Conservation (phyloP, 2,113 vertebrate species). For the Mungos mungo region DNA sequence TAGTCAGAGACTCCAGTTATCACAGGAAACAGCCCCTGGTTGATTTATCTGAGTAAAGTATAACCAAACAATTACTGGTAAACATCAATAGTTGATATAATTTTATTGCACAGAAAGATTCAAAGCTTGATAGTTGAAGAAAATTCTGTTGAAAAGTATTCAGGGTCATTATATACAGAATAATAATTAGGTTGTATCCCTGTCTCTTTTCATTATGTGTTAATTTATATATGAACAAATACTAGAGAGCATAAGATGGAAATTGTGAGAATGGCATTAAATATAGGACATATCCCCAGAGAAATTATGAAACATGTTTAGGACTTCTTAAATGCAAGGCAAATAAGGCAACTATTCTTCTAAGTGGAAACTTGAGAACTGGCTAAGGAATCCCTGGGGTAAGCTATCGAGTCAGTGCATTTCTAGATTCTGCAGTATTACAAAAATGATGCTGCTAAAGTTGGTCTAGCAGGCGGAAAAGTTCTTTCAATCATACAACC, state of each 20-base stretch:
- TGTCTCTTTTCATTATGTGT: neutral
- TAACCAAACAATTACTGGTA: neutral
- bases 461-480: neutral
- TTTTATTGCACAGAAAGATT: neutral
- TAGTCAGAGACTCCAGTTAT: neutral
- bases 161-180: neutral
- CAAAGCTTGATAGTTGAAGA: neutral
- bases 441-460: neutral
- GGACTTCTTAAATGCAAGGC: neutral
- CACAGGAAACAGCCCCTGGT: neutral
- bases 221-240: neutral
- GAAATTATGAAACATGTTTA: neutral
- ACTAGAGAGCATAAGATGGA: neutral
- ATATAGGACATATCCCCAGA: neutral
- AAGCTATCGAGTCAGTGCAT: neutral
- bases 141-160: neutral
- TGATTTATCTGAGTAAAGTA: neutral
- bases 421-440: neutral
- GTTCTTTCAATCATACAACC: neutral
- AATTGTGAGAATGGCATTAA: neutral
- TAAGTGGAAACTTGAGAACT: neutral
- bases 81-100: neutral
- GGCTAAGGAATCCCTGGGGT: neutral
- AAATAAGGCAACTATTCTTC: neutral
- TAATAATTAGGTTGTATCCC: neutral